phyloP scores from a whole-genome alignment of 2,888 invertebrate genomes.

The Eupithecia dodoneata region DNA sequence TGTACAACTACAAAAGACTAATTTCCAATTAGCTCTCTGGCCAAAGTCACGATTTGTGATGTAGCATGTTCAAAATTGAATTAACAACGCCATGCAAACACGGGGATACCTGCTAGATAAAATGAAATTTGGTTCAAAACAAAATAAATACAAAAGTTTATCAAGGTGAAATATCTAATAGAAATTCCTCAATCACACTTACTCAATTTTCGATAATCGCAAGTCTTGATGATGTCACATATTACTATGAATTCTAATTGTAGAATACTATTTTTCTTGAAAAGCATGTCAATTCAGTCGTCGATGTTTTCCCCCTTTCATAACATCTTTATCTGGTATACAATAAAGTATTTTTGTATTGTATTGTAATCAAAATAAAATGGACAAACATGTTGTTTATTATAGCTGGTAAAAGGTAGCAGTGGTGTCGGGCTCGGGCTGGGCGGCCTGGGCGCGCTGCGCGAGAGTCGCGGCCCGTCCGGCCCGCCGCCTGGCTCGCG shows the following conservation, averaged over 20 bases:
- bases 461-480: conserved; percentile 60
- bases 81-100: background rate
- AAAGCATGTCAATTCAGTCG: background rate
- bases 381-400: conserved; percentile 8
- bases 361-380: background rate
- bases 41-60: background rate
- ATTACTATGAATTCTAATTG: background rate
- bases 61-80: background rate
- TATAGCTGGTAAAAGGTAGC: conserved; percentile 78
- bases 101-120: background rate
- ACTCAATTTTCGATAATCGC: too few relatives aligned
- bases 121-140: background rate
- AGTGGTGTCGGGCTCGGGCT: conserved; percentile 77
- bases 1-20: background rate
- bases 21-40: background rate
- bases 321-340: too few relatives aligned
- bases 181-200: too few relatives aligned
- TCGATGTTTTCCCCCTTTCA: background rate
- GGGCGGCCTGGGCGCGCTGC: conserved; percentile 71
- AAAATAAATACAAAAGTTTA: too few relatives aligned
- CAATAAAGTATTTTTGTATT: too few relatives aligned
- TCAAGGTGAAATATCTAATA: too few relatives aligned
- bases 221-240: background rate
- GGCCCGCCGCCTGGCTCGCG: conserved; percentile 52
- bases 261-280: too few relatives aligned